phyloP scores from a whole-genome alignment of 2,113 vertebrate genomes.

The Seriola rivoliana region DNA sequence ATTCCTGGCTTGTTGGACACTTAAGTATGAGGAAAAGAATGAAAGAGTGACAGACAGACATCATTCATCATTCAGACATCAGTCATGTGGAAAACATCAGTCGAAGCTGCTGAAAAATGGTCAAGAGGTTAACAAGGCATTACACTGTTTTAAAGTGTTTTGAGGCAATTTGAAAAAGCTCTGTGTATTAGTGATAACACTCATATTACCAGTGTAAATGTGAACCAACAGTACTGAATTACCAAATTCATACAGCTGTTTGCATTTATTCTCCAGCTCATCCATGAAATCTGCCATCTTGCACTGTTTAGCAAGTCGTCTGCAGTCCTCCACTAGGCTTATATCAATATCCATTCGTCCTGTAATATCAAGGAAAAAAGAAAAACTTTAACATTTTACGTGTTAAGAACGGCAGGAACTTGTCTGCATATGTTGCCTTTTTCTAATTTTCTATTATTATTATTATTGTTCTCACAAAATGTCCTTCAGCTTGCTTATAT shows the following conservation, averaged over 20 bases:
- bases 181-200: background rate
- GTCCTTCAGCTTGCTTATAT: no score
- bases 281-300: constrained; percentile 91
- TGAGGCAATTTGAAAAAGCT: background rate
- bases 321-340: constrained; percentile 92
- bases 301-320: constrained; percentile 95
- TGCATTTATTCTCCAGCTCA: constrained; percentile 93
- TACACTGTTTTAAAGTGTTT: background rate
- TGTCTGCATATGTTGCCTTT: background rate
- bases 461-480: background rate
- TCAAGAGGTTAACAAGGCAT: background rate
- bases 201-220: background rate
- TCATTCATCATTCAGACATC: background rate
- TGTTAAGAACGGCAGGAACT: background rate
- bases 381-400: background rate
- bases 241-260: constrained; percentile 96
- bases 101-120: background rate
- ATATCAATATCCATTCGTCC: constrained; percentile 92
- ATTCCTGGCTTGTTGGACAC: constrained; percentile 96
- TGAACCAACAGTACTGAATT: constrained; percentile 58
- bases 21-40: constrained; percentile 55
- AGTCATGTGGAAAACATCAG: background rate
- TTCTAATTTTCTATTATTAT: background rate
- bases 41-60: background rate
- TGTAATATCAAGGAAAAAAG: constrained; percentile 56